A percentile compares a stretch with the other conserved stretches of the same genome.
Conservation (phyloP, 2,797 vertebrate species). For the Coluber constrictor region DNA sequence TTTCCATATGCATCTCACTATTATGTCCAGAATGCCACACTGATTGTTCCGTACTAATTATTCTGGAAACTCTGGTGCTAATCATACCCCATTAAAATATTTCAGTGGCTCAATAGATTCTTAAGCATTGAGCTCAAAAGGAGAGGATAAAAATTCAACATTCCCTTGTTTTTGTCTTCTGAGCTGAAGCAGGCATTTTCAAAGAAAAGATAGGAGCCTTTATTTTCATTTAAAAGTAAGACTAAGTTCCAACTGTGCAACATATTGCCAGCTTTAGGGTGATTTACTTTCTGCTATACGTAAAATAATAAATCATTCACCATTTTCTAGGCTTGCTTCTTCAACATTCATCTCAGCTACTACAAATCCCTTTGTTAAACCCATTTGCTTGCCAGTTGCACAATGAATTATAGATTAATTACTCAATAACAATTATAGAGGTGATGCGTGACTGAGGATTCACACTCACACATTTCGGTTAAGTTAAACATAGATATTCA, state of each 20-base stretch:
- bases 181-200: constrained; percentile 21
- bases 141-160: constrained; percentile 16
- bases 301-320: constrained; percentile 56
- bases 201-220: constrained; percentile 45
- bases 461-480: constrained; percentile 32
- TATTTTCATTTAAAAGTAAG: constrained; percentile 42
- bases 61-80: neutral
- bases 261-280: constrained; percentile 17
- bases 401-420: constrained; percentile 59
- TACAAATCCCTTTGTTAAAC: constrained; percentile 49
- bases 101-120: neutral
- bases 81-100: neutral
- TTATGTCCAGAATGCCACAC: neutral
- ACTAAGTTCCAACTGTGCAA: constrained; percentile 39
- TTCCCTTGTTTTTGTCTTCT: constrained; percentile 46
- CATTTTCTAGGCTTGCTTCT: constrained; percentile 45
- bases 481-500: constrained; percentile 48
- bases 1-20: neutral
- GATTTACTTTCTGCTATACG: constrained; percentile 50
- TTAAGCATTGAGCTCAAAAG: constrained; percentile 39
- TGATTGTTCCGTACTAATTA: neutral
- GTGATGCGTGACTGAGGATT: constrained; percentile 49
- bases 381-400: constrained; percentile 48
- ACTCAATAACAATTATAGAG: constrained; percentile 45
- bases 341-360: constrained; percentile 39